Conservation (phyloP, 2,888 invertebrate species). For the Drosophila engyochracea region DNA sequence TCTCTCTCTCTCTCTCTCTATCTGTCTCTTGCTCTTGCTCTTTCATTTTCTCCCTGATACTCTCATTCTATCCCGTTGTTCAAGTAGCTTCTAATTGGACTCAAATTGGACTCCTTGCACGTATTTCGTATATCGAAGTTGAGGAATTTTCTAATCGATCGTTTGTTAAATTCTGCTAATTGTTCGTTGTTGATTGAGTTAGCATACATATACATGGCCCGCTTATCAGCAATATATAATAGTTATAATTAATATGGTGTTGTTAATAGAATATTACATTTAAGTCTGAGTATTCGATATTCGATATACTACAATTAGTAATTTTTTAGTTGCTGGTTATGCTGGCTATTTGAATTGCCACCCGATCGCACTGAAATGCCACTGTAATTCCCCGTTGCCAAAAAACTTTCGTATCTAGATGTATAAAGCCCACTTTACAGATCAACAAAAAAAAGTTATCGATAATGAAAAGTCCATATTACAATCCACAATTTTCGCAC, state of each 20-base stretch:
- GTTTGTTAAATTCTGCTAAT: neutral
- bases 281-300: neutral
- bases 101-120: neutral
- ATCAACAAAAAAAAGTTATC: neutral
- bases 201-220: neutral
- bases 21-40: neutral
- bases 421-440: neutral
- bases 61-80: neutral
- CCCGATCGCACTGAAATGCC: neutral
- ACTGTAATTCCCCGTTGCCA: neutral
- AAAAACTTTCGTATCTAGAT: neutral
- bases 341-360: neutral
- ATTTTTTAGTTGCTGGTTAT: neutral
- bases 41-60: neutral
- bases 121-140: neutral
- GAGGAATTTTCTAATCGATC: neutral
- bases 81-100: neutral
- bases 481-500: too few species aligned
- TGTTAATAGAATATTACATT: neutral
- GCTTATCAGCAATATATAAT: neutral
- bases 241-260: neutral
- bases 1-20: too few species aligned
- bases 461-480: neutral
- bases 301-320: neutral
- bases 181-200: neutral